Evolutionary conservation across 2,797 vertebrate genomes (phyloP).

Genomic region (Enteromius afrohamiltoni): DNA sequence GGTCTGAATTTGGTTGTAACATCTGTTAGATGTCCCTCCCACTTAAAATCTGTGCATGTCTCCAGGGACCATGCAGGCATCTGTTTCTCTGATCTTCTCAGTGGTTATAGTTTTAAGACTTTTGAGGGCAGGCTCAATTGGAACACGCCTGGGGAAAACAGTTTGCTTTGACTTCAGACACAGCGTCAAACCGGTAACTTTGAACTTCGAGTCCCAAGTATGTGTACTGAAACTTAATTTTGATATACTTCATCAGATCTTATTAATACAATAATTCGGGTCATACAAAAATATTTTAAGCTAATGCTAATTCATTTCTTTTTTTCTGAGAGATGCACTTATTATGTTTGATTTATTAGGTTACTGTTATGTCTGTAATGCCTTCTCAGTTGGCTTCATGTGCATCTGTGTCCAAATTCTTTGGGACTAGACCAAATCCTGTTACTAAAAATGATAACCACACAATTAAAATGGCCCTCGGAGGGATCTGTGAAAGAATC

Average conservation of each 20-base stretch:
- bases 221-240: background rate
- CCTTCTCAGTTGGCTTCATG: background rate
- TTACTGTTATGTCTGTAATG: conserved; percentile 6
- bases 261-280: background rate
- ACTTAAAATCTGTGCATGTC: conserved; percentile 22
- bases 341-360: conserved; percentile 33
- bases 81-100: conserved; percentile 45
- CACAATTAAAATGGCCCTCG: conserved; percentile 33
- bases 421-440: conserved; percentile 31
- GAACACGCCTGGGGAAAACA: conserved; percentile 20
- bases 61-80: conserved; percentile 32
- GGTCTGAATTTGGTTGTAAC: conserved; percentile 41
- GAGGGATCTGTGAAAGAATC: background rate
- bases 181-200: background rate
- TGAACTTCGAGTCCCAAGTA: background rate
- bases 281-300: background rate
- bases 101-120: conserved; percentile 38
- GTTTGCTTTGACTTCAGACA: conserved; percentile 10
- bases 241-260: background rate
- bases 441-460: conserved; percentile 42
- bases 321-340: background rate
- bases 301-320: background rate
- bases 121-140: conserved; percentile 18
- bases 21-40: conserved; percentile 42
- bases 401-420: conserved; percentile 29